phyloP scores from a whole-genome alignment of 2,797 vertebrate genomes.

The Argya squamiceps region DNA sequence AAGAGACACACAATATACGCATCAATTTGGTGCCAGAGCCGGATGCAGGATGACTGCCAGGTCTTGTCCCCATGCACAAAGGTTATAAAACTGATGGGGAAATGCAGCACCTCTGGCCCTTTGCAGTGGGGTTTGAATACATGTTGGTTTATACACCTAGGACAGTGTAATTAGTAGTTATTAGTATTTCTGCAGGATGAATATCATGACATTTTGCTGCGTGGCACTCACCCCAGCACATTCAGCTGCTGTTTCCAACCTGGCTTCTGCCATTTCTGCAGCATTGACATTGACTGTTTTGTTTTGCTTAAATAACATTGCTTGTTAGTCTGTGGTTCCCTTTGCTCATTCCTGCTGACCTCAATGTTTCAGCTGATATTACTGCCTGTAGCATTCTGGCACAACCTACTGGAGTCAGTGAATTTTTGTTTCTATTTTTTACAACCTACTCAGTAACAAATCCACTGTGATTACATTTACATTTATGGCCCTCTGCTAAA shows the following conservation, averaged over 20 bases:
- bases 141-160: background rate
- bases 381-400: slow-evolving; percentile 28
- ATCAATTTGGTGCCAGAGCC: background rate
- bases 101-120: background rate
- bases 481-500: background rate
- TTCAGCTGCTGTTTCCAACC: background rate
- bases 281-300: background rate
- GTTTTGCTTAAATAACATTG: background rate
- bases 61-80: background rate
- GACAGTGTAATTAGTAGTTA: background rate
- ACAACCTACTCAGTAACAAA: background rate
- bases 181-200: background rate
- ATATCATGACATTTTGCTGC: background rate
- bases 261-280: background rate
- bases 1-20: background rate
- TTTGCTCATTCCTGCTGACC: slow-evolving; percentile 22
- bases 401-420: background rate
- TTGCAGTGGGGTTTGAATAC: background rate
- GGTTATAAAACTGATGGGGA: background rate
- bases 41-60: background rate
- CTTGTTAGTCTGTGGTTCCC: background rate
- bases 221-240: no score
- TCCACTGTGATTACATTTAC: background rate
- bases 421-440: slow-evolving; percentile 37
- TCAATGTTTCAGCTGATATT: slow-evolving; percentile 29